Evolutionary conservation across 2,888 invertebrate genomes (phyloP).

Genomic region (Nesidiocoris tenuis): DNA sequence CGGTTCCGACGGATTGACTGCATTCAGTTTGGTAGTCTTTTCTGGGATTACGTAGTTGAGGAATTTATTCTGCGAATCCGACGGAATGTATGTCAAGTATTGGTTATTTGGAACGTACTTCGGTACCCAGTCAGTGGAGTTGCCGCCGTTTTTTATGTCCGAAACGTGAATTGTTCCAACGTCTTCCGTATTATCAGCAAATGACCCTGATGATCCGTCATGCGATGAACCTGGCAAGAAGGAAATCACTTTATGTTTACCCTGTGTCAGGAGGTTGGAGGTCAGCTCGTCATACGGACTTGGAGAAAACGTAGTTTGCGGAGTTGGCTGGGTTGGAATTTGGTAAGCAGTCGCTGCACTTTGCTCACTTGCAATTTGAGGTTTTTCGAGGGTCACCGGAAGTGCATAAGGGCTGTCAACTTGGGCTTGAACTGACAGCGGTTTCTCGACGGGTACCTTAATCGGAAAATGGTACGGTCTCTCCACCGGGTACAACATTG

Average conservation of each 20-base stretch:
- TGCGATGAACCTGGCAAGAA: constrained; percentile 39
- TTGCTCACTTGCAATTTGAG: constrained; percentile 10
- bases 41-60: constrained; percentile 11
- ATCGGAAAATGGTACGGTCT: constrained; percentile 27
- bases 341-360: neutral
- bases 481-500: constrained; percentile 63
- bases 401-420: constrained; percentile 6
- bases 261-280: constrained; percentile 11
- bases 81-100: constrained; percentile 21
- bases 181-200: neutral
- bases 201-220: constrained; percentile 8
- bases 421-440: neutral
- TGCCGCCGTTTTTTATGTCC: constrained; percentile 11
- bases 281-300: constrained; percentile 33
- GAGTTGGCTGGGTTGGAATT: neutral
- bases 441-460: constrained; percentile 33
- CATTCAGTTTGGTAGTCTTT: constrained; percentile 4
- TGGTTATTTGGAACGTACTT: constrained; percentile 14
- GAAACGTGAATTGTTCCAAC: constrained; percentile 28
- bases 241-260: constrained; percentile 42
- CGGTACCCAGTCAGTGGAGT: constrained; percentile 37
- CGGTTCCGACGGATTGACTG: constrained; percentile 4
- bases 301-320: constrained; percentile 31
- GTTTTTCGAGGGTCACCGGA: constrained; percentile 18
- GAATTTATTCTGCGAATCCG: constrained; percentile 3